Evolutionary conservation across 1,140 invertebrate genomes (phyloP).

Genomic region (Drosophila ercepeae): DNA sequence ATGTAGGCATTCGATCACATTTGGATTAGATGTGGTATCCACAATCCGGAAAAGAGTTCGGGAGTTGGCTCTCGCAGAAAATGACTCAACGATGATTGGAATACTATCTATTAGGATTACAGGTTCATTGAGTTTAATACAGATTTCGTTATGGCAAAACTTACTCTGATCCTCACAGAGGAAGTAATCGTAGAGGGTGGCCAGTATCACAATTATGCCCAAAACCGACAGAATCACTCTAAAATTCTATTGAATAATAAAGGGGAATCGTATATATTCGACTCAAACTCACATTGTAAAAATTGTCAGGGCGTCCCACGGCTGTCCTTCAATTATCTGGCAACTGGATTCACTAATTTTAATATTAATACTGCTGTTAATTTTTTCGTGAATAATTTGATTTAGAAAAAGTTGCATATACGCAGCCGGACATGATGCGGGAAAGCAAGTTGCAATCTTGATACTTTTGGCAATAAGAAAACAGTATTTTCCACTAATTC

Average conservation of each 20-base stretch:
- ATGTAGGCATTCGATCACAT: constrained; percentile 84
- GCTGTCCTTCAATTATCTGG: constrained; percentile 2
- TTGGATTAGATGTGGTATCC: constrained; percentile 27
- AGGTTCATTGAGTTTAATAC: not conserved
- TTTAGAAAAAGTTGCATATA: constrained; percentile 3
- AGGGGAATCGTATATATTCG: no score
- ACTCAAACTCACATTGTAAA: constrained; percentile 40
- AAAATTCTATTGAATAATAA: not conserved
- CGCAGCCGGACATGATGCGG: not conserved
- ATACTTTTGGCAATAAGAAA: not conserved
- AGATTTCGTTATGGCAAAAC: not conserved
- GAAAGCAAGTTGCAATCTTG: constrained; percentile 12
- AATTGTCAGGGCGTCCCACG: constrained; percentile 28
- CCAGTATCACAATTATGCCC: not conserved
- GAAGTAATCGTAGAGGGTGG: constrained; percentile 45
- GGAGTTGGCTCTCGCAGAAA: constrained; percentile 46
- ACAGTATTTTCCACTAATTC: constrained; percentile 45
- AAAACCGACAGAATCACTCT: constrained; percentile 41
- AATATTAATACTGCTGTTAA: not conserved
- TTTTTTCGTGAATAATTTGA: not conserved
- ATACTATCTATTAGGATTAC: constrained; percentile 17
- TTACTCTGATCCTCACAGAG: constrained; percentile 28
- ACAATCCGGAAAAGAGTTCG: constrained; percentile 28
- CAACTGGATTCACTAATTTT: constrained; percentile 1
- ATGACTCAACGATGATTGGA: constrained; percentile 23